Evolutionary conservation across 2,797 vertebrate genomes (phyloP).

Genomic region (Pelodytes ibericus): DNA sequence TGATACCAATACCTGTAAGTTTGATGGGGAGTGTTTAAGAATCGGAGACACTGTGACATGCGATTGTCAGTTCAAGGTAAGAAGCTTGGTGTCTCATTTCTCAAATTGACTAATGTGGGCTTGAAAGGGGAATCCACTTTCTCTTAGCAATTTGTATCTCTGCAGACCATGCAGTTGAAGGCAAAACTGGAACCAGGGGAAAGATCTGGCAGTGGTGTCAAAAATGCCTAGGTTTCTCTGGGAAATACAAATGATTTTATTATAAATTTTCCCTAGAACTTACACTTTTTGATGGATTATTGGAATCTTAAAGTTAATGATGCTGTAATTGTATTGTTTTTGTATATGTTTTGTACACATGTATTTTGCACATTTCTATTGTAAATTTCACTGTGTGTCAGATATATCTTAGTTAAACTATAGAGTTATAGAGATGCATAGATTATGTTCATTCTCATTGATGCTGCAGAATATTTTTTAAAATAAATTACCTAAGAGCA

Average conservation of each 20-base stretch:
- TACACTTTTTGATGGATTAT: constrained; percentile 40
- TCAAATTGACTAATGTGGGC: constrained; percentile 63
- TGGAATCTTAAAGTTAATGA: constrained; percentile 26
- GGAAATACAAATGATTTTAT: constrained; percentile 58
- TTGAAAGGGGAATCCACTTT: constrained; percentile 61
- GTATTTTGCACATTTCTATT: too few species aligned
- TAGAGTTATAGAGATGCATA: too few species aligned
- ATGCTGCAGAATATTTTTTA: too few species aligned
- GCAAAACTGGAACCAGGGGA: constrained; percentile 59
- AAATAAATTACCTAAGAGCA: too few species aligned
- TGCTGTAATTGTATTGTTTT: constrained; percentile 33
- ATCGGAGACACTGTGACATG: constrained; percentile 98
- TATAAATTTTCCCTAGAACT: constrained; percentile 55
- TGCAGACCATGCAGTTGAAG: constrained; percentile 59
- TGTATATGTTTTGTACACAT: too few species aligned
- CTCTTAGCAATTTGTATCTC: constrained; percentile 64
- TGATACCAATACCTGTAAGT: constrained; percentile 99
- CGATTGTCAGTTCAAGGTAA: constrained; percentile 99
- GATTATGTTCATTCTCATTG: too few species aligned
- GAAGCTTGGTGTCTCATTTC: constrained; percentile 63
- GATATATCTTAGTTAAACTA: too few species aligned
- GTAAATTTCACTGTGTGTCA: too few species aligned
- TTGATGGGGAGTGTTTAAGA: constrained; percentile 95
- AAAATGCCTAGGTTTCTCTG: constrained; percentile 60
- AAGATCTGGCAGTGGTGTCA: constrained; percentile 67